Percentiles rank a stretch among this genome's conserved stretches.
These are phyloP conservation scores for Cherax quadricarinatus DNA, from an alignment of 1,140 invertebrate species.

Conservation along the genomic window DNA sequence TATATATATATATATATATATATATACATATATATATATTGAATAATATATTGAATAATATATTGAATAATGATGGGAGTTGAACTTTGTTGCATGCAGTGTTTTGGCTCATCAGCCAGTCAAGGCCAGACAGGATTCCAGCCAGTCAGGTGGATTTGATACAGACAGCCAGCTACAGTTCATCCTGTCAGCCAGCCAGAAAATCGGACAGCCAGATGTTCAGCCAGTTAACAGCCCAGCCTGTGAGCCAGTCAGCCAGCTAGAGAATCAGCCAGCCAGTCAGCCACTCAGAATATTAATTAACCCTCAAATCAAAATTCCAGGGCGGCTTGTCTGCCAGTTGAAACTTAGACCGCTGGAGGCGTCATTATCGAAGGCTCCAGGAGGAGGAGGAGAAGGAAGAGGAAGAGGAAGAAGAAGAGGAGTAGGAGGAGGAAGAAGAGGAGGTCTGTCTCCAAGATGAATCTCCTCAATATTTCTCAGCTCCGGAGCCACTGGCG, in stretches of 20 bases:
- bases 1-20: no score
- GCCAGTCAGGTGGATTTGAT: neutral
- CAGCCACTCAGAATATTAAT: slow-evolving; percentile 64
- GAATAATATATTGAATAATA: no score
- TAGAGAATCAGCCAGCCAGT: neutral
- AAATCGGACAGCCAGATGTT: neutral
- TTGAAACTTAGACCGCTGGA: slow-evolving; percentile 53
- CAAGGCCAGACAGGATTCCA: neutral
- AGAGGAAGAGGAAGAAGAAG: no score
- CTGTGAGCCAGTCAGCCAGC: neutral
- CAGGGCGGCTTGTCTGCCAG: slow-evolving; percentile 48
- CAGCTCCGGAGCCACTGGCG: slow-evolving; percentile 50
- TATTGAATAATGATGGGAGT: no score
- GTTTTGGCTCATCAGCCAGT: no score
- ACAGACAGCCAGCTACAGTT: neutral
- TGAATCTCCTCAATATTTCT: slow-evolving; percentile 65
- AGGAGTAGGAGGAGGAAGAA: neutral
- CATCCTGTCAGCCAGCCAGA: neutral
- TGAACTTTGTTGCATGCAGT: no score
- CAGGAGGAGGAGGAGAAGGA: no score
- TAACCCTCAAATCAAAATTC: slow-evolving; percentile 68
- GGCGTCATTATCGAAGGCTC: slow-evolving; percentile 62
- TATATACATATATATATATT: no score
- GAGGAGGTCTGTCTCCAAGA: slow-evolving; percentile 60
- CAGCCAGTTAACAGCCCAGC: neutral